A percentile compares a stretch with the other conserved stretches of the same genome.
Conservation (phyloP, 2,797 vertebrate species). For the Amphiprion clarkii region DNA sequence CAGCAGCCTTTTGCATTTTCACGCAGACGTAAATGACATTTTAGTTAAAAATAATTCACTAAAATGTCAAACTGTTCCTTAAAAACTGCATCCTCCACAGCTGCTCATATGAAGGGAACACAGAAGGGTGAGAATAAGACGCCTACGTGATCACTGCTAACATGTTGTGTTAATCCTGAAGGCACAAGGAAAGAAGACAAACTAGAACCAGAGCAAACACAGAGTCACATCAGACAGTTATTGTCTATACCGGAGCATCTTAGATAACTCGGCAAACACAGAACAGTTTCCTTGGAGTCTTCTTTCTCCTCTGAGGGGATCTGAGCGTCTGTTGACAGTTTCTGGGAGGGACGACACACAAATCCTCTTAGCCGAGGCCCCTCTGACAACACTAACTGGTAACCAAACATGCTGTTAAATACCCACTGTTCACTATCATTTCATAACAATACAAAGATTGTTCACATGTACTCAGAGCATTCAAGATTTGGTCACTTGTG, state of each 20-base stretch:
- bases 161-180: constrained; percentile 16
- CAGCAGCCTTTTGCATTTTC: no score
- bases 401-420: background rate
- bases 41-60: background rate
- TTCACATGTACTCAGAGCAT: background rate
- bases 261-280: constrained; percentile 62
- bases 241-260: constrained; percentile 38
- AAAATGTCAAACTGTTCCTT: background rate
- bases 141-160: background rate
- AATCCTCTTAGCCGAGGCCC: constrained; percentile 50
- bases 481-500: background rate
- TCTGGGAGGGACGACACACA: constrained; percentile 35
- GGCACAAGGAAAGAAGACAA: constrained; percentile 61
- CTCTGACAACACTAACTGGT: constrained; percentile 37
- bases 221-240: constrained; percentile 28
- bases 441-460: background rate
- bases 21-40: background rate
- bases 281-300: constrained; percentile 32
- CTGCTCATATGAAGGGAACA: background rate
- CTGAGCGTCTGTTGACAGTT: constrained; percentile 22
- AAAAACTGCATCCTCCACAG: background rate
- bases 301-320: constrained; percentile 64
- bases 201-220: constrained; percentile 77
- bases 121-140: background rate
- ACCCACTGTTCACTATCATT: background rate